phyloP scores from a whole-genome alignment of 2,888 invertebrate genomes.

The Thymelicus sylvestris region DNA sequence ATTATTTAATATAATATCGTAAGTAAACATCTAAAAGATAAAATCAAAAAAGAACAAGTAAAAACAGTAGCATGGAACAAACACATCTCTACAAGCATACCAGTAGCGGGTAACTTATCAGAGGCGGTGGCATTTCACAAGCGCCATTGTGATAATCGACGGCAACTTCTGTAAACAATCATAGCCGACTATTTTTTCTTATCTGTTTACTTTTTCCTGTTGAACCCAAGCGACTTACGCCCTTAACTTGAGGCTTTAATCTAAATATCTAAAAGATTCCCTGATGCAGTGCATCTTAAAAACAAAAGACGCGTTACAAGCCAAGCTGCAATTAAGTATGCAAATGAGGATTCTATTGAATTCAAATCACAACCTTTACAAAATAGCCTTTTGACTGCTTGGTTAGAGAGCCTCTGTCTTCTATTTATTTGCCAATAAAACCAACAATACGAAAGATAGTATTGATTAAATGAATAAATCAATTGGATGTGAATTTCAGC shows the following conservation, averaged over 20 bases:
- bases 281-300: slow-evolving; percentile 14
- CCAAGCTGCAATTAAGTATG: slow-evolving; percentile 35
- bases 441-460: slow-evolving; percentile 39
- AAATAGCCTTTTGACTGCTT: slow-evolving; percentile 24
- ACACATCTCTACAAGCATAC: slow-evolving; percentile 43
- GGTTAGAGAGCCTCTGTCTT: slow-evolving; percentile 20
- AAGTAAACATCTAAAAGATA: too few relatives aligned
- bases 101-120: slow-evolving; percentile 42
- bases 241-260: slow-evolving; percentile 3
- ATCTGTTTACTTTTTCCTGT: slow-evolving; percentile 32
- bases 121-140: slow-evolving; percentile 51
- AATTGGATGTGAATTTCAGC: background rate
- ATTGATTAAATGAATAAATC: slow-evolving; percentile 20
- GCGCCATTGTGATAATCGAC: slow-evolving; percentile 52
- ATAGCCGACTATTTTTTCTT: slow-evolving; percentile 42
- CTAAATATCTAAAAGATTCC: slow-evolving; percentile 3
- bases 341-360: slow-evolving; percentile 35
- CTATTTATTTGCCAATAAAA: slow-evolving; percentile 35
- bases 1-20: too few relatives aligned
- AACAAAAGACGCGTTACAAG: slow-evolving; percentile 27
- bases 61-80: too few relatives aligned
- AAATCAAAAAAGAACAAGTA: too few relatives aligned
- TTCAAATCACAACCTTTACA: slow-evolving; percentile 34
- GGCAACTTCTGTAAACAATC: slow-evolving; percentile 52
- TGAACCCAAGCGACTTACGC: slow-evolving; percentile 1